Percentiles rank a stretch among this genome's conserved stretches.
These are phyloP conservation scores for Graphium colonna DNA, from an alignment of 2,888 invertebrate genomes.

Conservation along the genomic window DNA sequence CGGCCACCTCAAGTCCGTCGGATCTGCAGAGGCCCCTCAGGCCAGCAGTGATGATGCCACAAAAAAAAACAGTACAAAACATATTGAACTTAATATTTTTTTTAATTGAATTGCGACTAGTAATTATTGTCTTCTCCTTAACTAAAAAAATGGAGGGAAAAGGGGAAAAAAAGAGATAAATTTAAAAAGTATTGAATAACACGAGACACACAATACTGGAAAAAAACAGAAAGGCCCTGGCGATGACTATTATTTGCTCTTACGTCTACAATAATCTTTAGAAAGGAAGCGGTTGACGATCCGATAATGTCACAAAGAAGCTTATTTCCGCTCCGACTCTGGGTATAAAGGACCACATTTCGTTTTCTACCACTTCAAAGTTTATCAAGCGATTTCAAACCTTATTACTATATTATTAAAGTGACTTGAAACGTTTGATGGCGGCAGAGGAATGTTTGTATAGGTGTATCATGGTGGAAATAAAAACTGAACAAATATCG, in stretches of 20 bases:
- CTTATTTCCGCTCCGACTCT: slow-evolving; percentile 73
- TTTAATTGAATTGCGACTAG: too few species aligned
- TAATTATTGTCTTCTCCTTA: too few species aligned
- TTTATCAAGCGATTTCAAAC: slow-evolving; percentile 30
- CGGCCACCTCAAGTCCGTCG: too few species aligned
- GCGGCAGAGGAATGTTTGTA: slow-evolving; percentile 39
- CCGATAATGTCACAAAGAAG: slow-evolving; percentile 75
- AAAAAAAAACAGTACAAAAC: too few species aligned
- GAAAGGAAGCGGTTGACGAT: slow-evolving; percentile 75
- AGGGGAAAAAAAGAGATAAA: slow-evolving; percentile 6
- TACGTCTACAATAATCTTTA: slow-evolving; percentile 69
- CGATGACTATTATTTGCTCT: slow-evolving; percentile 72
- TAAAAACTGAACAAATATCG: slow-evolving; percentile 76
- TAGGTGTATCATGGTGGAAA: slow-evolving; percentile 68
- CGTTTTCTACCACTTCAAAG: slow-evolving; percentile 37
- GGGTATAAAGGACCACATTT: slow-evolving; percentile 54
- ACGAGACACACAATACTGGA: slow-evolving; percentile 13
- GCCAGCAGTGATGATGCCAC: too few species aligned
- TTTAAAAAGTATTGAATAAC: neutral
- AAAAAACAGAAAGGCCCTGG: slow-evolving; percentile 26
- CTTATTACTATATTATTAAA: slow-evolving; percentile 25
- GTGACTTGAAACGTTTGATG: slow-evolving; percentile 19
- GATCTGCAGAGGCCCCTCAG: too few species aligned
- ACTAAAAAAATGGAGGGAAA: neutral
- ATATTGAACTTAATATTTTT: too few species aligned